Evolutionary conservation across 2,797 vertebrate species (phyloP).

Genomic region (Liparis tanakae): DNA sequence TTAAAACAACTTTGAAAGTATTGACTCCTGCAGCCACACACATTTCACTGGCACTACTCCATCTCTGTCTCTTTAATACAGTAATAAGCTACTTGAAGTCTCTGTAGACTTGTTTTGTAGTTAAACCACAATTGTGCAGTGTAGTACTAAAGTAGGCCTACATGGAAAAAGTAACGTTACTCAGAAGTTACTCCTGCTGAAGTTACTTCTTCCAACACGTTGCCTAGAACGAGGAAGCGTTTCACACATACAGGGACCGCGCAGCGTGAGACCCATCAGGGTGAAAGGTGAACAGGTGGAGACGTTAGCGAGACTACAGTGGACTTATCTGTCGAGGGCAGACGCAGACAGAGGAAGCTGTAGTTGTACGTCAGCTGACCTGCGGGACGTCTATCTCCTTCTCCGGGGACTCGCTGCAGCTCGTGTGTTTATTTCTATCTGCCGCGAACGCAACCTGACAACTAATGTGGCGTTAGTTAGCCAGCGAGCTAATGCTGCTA

Average conservation of each 20-base stretch:
- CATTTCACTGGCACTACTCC: too few relatives aligned
- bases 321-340: neutral
- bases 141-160: neutral
- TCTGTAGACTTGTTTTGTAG: too few relatives aligned
- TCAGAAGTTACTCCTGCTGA: neutral
- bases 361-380: constrained; percentile 17
- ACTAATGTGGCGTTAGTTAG: too few relatives aligned
- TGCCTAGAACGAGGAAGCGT: neutral
- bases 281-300: neutral
- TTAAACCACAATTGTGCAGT: too few relatives aligned
- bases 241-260: neutral
- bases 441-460: too few relatives aligned
- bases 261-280: too few relatives aligned
- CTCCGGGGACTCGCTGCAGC: neutral
- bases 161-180: neutral
- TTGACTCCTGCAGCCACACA: too few relatives aligned
- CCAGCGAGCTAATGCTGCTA: too few relatives aligned
- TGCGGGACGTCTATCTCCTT: neutral
- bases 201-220: neutral
- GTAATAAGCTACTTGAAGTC: too few relatives aligned
- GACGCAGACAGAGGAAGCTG: neutral
- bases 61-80: too few relatives aligned
- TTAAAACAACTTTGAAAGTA: too few relatives aligned
- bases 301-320: too few relatives aligned
- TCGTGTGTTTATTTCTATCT: neutral